Conservation (phyloP, 2,888 invertebrate species). For the Adelphocoris suturalis region DNA sequence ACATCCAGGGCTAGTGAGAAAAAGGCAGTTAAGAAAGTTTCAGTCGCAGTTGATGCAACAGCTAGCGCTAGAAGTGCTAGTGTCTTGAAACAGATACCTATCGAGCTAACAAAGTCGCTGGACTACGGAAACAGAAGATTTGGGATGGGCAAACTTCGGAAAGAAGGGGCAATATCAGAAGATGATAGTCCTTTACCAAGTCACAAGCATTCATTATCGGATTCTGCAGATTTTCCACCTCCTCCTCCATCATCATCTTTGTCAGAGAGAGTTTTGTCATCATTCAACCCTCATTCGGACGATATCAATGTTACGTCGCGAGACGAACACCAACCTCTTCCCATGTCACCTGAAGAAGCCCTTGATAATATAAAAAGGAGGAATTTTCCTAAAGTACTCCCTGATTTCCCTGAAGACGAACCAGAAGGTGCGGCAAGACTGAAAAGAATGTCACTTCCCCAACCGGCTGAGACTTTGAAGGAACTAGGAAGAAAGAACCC, state of each 20-base stretch:
- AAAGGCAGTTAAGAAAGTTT: conserved; percentile 80
- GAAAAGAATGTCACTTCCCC: conserved; percentile 76
- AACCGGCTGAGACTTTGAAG: conserved; percentile 46
- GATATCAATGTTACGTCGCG: conserved; percentile 85
- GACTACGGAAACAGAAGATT: conserved; percentile 74
- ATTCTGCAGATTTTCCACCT: conserved; percentile 73
- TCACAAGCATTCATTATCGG: conserved; percentile 75
- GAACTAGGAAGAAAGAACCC: conserved; percentile 78
- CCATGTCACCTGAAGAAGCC: conserved; percentile 83
- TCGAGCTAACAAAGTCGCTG: conserved; percentile 83
- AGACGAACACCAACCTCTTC: conserved; percentile 78
- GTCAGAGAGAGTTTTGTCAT: conserved; percentile 65
- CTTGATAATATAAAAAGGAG: conserved; percentile 86
- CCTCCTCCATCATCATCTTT: conserved; percentile 41
- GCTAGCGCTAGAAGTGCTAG: conserved; percentile 87
- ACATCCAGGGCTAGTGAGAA: conserved; percentile 70
- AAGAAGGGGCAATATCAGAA: conserved; percentile 75
- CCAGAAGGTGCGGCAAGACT: conserved; percentile 60
- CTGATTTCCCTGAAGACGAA: conserved; percentile 82
- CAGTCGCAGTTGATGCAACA: conserved; percentile 89
- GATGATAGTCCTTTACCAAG: conserved; percentile 73
- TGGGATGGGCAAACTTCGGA: conserved; percentile 73
- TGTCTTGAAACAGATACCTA: conserved; percentile 87
- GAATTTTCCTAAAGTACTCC: conserved; percentile 91
- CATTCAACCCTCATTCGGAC: conserved; percentile 61